Evolutionary conservation across 2,797 vertebrate species (phyloP), one percentile per base, ranked within the genome.

Genomic region (Periophthalmus magnuspinnatus): DNA sequence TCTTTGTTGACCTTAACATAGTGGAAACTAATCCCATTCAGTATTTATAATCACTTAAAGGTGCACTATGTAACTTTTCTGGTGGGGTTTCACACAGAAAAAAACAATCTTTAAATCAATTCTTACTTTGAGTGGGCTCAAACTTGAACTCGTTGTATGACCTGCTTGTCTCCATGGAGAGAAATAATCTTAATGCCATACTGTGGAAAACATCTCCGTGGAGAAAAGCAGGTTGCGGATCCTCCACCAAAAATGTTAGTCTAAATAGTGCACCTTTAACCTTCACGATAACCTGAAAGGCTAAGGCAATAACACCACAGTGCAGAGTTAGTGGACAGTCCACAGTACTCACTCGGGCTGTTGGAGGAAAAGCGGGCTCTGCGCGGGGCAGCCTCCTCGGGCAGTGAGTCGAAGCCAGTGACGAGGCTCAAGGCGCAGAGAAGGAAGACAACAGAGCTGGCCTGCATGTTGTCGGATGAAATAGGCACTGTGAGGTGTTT

Each of bases 281-380:
- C 59, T 61, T 61, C 19, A 36, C 59, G 61, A 38, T 6, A 14
- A 61, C 59, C 65, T 33, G 65, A 8, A 38, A 13, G 11, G 21
- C 52, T 5, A 16, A 28, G 11, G 57, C 24, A 57, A 57, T 28
- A 57, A 33, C 24, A 10, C 8, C 22, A 45, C 10, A 48, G 14
- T 48, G 22, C 38, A 48, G 22, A 64, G 41, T 64, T 64, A n/a
- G 62, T 47, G 41, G 36, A 47, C 32, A 64, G 36, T 64, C 4
- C 14, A 24, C 11, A 38, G 16, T 32, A 92, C 93, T 94, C 81
- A 94, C 93, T 74, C 0, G 91, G 92, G 84, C 88, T 93, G 88
- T 89, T 93, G 62, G 90, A 14, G 61, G 92, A 90, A 82, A 93
- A 93, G 3, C 91, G 85, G 0, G 92, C 89, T 81, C 90, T 87